Evolutionary conservation across 2,888 invertebrate genomes (phyloP), one percentile per base, ranked within the genome.

Genomic region (Stictocephala bisonia): DNA sequence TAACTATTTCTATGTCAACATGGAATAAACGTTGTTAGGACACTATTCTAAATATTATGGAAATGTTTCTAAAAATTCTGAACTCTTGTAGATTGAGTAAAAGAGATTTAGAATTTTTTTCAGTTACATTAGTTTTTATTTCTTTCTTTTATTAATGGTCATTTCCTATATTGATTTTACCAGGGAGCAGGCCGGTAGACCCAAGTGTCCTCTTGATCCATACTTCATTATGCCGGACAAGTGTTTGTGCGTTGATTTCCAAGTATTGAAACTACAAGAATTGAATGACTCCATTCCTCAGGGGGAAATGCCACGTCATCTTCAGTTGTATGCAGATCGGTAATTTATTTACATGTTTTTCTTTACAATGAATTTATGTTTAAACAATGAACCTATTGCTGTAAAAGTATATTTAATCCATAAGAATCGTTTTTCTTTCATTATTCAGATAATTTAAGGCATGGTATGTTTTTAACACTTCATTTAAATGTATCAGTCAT

Each of bases 211-310:
- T 0, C 83, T 98, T 71, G 99, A 99, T 85, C 99, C 99, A 0
- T 99, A 95, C 84, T 97, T 96, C 84, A 97, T 99, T 76, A 91
- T 99, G 84, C 98, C 99, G 15, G 99, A 99, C 83, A 97, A 97
- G 85, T 99, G 99, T 84, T 89, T 91, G 79, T 99, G 99, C 84
- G 95, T 99, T 24, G 99, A 99, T 85, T 99, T 96, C 83, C 99
- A 99, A 90, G 92, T 94, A 0, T 84, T 99, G n/a, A 99, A 98
- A 84, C 85, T 99, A 11, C 99, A 99, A 88, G 99, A 99, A 85
- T 86, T 95, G 20, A 97, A 97, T 0, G 99, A 99, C 83, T 91
- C 90, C 76, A 92, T 96, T 73, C 97, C 97, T 0, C 97, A 98
- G 82, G 99, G 99, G 53, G 99, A 99, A 86, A 94, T 99, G 88